Percentiles rank a stretch among this genome's conserved stretches.
Conservation (phyloP, 2,888 invertebrate genomes). For the Dynastes tityus region DNA sequence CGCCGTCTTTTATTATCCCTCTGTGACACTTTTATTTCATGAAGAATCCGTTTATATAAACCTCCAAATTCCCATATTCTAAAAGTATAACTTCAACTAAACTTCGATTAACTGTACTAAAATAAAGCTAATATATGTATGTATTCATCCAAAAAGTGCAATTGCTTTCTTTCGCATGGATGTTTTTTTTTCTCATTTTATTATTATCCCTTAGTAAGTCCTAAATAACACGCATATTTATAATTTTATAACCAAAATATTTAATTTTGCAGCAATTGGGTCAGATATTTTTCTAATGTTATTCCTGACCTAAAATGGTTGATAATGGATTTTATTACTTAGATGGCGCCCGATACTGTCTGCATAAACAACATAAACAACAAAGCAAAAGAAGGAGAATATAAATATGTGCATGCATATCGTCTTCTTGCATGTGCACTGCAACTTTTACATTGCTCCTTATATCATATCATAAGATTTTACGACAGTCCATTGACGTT, state of each 20-base stretch:
- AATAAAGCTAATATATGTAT: too few species aligned
- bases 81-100: too few species aligned
- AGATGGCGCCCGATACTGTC: conserved; percentile 15
- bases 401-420: neutral
- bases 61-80: too few species aligned
- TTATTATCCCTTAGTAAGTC: too few species aligned
- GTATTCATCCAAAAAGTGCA: too few species aligned
- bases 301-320: neutral
- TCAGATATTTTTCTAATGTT: neutral
- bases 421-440: neutral
- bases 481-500: neutral
- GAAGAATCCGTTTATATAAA: too few species aligned
- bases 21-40: too few species aligned
- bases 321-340: conserved; percentile 32
- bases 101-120: too few species aligned
- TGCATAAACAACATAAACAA: conserved; percentile 32
- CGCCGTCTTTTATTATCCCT: too few species aligned
- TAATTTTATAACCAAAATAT: neutral
- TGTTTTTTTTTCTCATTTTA: too few species aligned
- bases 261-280: neutral
- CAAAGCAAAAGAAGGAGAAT: neutral
- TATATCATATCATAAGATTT: neutral
- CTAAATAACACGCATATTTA: neutral
- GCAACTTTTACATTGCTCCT: neutral
- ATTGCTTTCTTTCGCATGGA: too few species aligned